phyloP scores from a whole-genome alignment of 2,113 vertebrate species.

The Capreolus pygargus region DNA sequence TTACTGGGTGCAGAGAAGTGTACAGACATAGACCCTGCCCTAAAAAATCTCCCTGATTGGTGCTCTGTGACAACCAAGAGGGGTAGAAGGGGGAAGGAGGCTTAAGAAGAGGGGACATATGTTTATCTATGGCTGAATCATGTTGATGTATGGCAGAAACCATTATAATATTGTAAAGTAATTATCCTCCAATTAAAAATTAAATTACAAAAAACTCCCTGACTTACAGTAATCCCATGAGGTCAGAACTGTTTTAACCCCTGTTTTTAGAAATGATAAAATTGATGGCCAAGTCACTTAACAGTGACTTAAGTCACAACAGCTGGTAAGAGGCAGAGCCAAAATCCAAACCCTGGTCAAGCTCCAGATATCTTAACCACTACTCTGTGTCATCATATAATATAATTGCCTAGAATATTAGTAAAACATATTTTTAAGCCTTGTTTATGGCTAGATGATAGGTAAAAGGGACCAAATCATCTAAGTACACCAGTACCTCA shows the following conservation, averaged over 20 bases:
- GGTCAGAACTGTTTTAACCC: slow-evolving; percentile 3
- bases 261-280: slow-evolving; percentile 49
- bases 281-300: not conserved
- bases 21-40: not conserved
- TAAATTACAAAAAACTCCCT: not conserved
- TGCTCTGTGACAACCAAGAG: not conserved
- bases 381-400: not conserved
- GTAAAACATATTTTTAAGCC: not conserved
- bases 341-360: slow-evolving; percentile 2
- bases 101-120: not conserved
- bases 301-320: not conserved
- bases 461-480: not conserved
- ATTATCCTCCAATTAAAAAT: not conserved
- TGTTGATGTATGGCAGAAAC: not conserved
- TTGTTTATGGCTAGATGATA: not conserved
- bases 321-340: not conserved
- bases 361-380: not conserved
- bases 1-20: not conserved
- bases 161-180: not conserved
- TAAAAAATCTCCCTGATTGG: not conserved
- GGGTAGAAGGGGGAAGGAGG: not conserved
- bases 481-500: not conserved
- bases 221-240: not conserved
- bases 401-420: not conserved
- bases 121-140: not conserved